Evolutionary conservation across 2,797 vertebrate species (phyloP), one percentile per base, ranked within the genome.

Genomic region (Ispidina lecontei): DNA sequence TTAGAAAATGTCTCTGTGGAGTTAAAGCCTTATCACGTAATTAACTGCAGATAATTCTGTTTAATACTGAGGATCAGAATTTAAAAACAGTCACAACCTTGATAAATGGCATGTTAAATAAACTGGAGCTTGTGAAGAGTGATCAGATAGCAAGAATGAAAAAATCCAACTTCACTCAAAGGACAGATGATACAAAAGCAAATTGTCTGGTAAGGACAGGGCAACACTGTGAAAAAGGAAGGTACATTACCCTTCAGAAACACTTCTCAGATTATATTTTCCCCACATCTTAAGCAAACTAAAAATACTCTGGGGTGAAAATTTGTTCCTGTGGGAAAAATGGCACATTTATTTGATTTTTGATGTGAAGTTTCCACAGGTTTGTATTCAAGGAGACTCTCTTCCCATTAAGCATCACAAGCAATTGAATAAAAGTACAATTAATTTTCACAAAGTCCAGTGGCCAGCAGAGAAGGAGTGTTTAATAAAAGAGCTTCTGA

Each of bases 41-140:
- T 95, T 95, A 96, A 72, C 77, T 81, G 70, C 60, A 93, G 87
- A 94, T 94, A 95, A 95, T 94, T 94, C 87, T 95, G 63, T 84
- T 96, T 94, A 96, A 92, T 92, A 88, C n/a, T 14, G 59, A 84
- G 73, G 63, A 87, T 95, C 75, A 94, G 89, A 96, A 96, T 93
- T 92, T 91, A 63, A 70, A 95, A 91, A 93, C 79, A 95, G 87
- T 74, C 76, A 75, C 92, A 91, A 86, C 79, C 87, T 94, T 89
- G 87, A 90, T 83, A 94, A 95, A 87, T 39, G 49, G 69, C 59
- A 93, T 0, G 17, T 88, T 93, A 96, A 96, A 86, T 84, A 96
- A 91, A 91, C 70, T 91, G 41, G 46, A 88, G 63, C 56, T 92
- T 90, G 59, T 6, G 2, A 80, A 80, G 56, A 87, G 37, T 56